Evolutionary conservation across 2,113 vertebrate genomes (phyloP).

Genomic region (Eublepharis macularius): DNA sequence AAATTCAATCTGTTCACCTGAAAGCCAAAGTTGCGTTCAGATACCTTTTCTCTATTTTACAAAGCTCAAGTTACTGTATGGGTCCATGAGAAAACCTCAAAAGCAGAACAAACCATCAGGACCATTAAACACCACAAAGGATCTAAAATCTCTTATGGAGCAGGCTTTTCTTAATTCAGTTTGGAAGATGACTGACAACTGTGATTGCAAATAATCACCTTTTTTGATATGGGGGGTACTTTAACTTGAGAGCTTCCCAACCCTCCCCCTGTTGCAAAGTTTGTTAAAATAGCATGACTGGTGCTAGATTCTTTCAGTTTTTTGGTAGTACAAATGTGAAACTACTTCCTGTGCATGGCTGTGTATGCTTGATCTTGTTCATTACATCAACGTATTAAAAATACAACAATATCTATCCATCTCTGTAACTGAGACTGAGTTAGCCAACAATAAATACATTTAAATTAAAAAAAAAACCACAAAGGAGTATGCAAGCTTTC

Average conservation of each 20-base stretch:
- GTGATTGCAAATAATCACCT: neutral
- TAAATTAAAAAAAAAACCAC: too few relatives aligned
- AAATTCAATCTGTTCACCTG: neutral
- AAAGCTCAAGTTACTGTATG: too few relatives aligned
- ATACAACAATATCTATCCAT: slow-evolving; percentile 6
- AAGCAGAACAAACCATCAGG: too few relatives aligned
- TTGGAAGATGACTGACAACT: neutral
- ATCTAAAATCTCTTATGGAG: neutral
- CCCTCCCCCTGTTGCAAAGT: neutral
- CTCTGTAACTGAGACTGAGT: slow-evolving; percentile 27
- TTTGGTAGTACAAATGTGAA: slow-evolving; percentile 26
- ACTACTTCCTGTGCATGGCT: slow-evolving; percentile 27
- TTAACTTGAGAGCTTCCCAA: neutral
- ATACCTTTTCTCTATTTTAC: neutral
- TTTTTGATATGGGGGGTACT: neutral
- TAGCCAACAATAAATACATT: slow-evolving; percentile 29
- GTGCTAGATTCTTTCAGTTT: slow-evolving; percentile 19
- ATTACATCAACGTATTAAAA: slow-evolving; percentile 20
- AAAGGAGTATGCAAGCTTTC: too few relatives aligned
- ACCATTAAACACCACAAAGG: too few relatives aligned
- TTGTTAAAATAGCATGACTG: slow-evolving; percentile 2
- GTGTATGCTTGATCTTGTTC: slow-evolving; percentile 25
- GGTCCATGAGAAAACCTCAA: too few relatives aligned
- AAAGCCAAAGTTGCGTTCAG: neutral
- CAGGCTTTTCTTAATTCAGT: neutral